A percentile compares a stretch with the other conserved stretches of the same genome.
Evolutionary conservation across 2,113 vertebrate genomes (phyloP).

Genomic region (Peromyscus polionotus): DNA sequence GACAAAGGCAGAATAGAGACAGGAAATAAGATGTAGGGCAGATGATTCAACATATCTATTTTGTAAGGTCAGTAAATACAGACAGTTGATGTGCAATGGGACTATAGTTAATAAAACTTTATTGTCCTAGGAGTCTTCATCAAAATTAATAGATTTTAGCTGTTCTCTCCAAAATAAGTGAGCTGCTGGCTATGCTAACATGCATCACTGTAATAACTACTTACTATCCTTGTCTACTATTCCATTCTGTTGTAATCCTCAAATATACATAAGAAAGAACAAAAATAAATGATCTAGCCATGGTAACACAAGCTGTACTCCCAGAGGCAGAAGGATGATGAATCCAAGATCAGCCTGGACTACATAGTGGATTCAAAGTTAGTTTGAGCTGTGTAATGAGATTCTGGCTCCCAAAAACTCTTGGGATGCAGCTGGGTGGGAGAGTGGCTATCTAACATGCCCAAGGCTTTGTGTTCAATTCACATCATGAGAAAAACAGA

Average conservation of each 20-base stretch:
- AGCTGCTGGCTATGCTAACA: background rate
- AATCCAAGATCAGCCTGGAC: background rate
- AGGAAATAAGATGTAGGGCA: background rate
- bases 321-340: background rate
- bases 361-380: background rate
- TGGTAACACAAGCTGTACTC: background rate
- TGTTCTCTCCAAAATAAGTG: background rate
- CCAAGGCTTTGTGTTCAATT: background rate
- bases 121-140: background rate
- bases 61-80: background rate
- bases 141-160: background rate
- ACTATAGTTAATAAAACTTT: background rate
- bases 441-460: background rate
- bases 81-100: background rate
- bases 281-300: background rate
- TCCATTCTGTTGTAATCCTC: background rate
- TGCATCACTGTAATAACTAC: background rate
- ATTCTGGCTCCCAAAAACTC: background rate
- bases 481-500: background rate
- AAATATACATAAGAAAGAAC: background rate
- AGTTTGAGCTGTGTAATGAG: background rate
- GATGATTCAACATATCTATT: background rate
- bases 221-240: background rate
- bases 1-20: too few relatives aligned
- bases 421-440: background rate